Evolutionary conservation across 2,797 vertebrate species (phyloP).

Genomic region (Hemitrygon akajei): DNA sequence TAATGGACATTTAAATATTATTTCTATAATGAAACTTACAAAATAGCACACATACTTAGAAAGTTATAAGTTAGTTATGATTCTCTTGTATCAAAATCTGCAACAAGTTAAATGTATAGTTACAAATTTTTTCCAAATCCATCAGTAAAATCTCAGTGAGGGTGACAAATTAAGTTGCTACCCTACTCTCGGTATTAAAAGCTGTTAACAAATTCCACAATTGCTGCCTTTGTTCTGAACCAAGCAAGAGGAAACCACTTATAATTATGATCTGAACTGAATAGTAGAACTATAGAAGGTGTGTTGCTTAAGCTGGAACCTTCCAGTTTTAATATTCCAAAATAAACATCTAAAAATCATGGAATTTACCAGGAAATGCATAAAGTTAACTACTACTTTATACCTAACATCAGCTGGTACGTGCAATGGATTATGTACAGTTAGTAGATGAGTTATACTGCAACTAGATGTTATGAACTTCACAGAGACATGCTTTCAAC

Average conservation of each 20-base stretch:
- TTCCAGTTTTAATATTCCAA: not conserved
- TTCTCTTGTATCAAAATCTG: not conserved
- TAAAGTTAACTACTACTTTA: not conserved
- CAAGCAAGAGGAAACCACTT: not conserved
- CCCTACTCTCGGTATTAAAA: not conserved
- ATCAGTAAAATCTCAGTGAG: not conserved
- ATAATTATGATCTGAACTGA: not conserved
- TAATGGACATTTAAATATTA: not conserved
- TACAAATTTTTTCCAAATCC: not conserved
- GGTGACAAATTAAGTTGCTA: not conserved
- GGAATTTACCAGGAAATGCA: not conserved
- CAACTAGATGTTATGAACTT: not conserved
- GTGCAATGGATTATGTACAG: not conserved
- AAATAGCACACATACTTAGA: not conserved
- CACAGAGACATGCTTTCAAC: not conserved
- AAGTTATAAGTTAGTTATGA: not conserved
- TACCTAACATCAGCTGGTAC: not conserved
- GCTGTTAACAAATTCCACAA: not conserved
- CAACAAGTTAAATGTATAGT: not conserved
- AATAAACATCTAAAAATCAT: not conserved
- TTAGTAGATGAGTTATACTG: not conserved
- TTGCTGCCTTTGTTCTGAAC: not conserved
- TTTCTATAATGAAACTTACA: not conserved
- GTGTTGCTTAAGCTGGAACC: not conserved
- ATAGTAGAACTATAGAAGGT: not conserved